Percentiles rank a stretch among this genome's conserved stretches.
Conservation (phyloP, 2,888 invertebrate species). For the Adelognathus sp. region DNA sequence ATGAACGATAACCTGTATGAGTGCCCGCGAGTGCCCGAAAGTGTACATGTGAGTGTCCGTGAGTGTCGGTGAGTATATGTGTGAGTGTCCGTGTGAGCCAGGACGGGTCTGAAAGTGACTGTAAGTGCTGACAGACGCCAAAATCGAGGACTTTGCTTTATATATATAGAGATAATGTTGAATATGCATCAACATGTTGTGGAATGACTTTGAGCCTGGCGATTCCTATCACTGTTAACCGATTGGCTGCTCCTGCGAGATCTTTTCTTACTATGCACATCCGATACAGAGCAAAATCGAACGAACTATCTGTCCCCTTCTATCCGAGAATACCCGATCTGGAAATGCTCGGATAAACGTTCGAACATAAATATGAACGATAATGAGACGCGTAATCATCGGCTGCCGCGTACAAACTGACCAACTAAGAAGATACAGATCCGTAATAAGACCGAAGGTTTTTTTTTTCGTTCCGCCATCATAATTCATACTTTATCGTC, state of each 20-base stretch:
- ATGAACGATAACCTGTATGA: too few species aligned
- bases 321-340: background rate
- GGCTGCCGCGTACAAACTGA: constrained; percentile 69
- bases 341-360: constrained; percentile 66
- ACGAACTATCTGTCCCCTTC: background rate
- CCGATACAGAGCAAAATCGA: background rate
- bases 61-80: too few species aligned
- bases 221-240: constrained; percentile 71
- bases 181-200: constrained; percentile 6
- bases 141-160: too few species aligned
- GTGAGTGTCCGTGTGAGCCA: too few species aligned
- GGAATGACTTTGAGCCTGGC: constrained; percentile 37
- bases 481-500: constrained; percentile 61
- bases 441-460: background rate
- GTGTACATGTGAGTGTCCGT: too few species aligned
- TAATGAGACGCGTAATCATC: constrained; percentile 75
- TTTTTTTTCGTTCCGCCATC: background rate
- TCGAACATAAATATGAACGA: constrained; percentile 70
- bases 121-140: too few species aligned
- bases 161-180: too few species aligned
- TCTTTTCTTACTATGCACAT: constrained; percentile 2
- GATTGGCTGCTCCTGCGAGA: constrained; percentile 53
- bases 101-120: too few species aligned
- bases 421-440: constrained; percentile 56
- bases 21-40: too few species aligned